Base-by-base conservation (phyloP, 1,140 invertebrate species). In the Eufriesea mexicana region DNA sequence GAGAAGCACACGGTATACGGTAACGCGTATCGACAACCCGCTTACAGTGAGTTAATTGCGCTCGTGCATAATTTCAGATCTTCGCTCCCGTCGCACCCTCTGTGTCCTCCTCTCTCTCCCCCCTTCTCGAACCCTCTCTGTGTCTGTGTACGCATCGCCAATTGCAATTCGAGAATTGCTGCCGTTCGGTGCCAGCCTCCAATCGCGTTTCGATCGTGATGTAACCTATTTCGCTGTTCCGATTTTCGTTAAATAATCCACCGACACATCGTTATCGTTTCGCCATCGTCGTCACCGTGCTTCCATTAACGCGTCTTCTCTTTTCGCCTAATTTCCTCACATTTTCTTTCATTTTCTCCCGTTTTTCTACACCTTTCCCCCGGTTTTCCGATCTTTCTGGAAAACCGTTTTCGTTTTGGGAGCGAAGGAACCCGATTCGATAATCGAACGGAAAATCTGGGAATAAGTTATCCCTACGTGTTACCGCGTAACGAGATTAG, bases 11-110 rank as follows among this genome's bases (percentile, higher is more conserved):
- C n/a, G 25, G 16, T n/a, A 16, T 45, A 23, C 1, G 83, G 59
- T 61, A 84, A 76, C 64, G 81, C 71, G 59, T 76, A 84, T 87
- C 81, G 85, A 87, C 72, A 86, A 84, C 49, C 66, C 76, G 85
- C 61, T 84, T 71, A 78, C 85, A 83, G 57, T 42, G 75, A 72
- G 66, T 79, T 86, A 79, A 86, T 86, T 74, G 81, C 71, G 68
- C 62, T 54, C 25, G 55, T 68, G 70, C 62, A 70, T 86, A 87
- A 87, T 87, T 87, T 84, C 66, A 75, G 59, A 80, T 86, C 75
- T 84, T 72, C 76, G 75, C 75, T 86, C 54, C 67, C 70, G 83
- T 82, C 85, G 59, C 73, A 64, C 23, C 47, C n/a, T 25, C 49
- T 9, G 12, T 9, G 4, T 5, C 28, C 28, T 5, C 10, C 28